Evolutionary conservation across 2,888 invertebrate genomes (phyloP).

Genomic region (Fragum sueziense): DNA sequence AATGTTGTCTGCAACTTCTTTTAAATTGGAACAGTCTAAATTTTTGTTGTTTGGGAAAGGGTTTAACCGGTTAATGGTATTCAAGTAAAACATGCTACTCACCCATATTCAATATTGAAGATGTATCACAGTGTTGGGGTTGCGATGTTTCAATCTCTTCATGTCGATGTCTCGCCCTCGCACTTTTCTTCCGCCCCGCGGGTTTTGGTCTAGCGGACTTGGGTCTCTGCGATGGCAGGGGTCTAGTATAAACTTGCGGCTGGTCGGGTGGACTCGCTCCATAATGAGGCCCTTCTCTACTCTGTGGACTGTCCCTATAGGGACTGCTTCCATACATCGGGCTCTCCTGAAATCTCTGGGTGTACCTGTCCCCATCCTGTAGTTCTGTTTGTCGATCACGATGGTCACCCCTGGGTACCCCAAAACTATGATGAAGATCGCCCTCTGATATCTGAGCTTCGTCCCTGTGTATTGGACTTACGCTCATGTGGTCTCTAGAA

Average conservation of each 20-base stretch:
- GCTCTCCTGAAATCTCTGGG: constrained; percentile 40
- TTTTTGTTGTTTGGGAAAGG: too few species aligned
- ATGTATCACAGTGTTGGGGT: constrained; percentile 54
- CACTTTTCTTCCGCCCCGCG: constrained; percentile 59
- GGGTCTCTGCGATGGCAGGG: constrained; percentile 53
- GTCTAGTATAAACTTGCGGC: constrained; percentile 35
- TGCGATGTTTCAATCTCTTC: constrained; percentile 55
- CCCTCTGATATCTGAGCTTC: constrained; percentile 45
- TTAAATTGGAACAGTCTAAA: too few species aligned
- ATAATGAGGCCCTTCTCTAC: constrained; percentile 36
- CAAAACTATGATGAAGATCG: constrained; percentile 41
- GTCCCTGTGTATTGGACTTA: constrained; percentile 55
- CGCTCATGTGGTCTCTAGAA: constrained; percentile 51
- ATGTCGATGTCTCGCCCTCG: constrained; percentile 42
- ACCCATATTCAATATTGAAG: constrained; percentile 52
- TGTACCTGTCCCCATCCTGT: constrained; percentile 40
- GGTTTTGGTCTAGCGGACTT: constrained; percentile 60
- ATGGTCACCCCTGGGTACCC: background rate
- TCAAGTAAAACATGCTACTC: background rate
- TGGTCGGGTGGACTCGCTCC: constrained; percentile 41
- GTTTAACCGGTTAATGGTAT: too few species aligned
- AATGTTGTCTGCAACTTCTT: background rate
- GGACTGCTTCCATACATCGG: constrained; percentile 48
- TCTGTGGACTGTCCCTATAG: constrained; percentile 36
- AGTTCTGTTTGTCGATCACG: constrained; percentile 13